Evolutionary conservation across 2,113 vertebrate genomes (phyloP).

Genomic region (Hiodon tergisus): DNA sequence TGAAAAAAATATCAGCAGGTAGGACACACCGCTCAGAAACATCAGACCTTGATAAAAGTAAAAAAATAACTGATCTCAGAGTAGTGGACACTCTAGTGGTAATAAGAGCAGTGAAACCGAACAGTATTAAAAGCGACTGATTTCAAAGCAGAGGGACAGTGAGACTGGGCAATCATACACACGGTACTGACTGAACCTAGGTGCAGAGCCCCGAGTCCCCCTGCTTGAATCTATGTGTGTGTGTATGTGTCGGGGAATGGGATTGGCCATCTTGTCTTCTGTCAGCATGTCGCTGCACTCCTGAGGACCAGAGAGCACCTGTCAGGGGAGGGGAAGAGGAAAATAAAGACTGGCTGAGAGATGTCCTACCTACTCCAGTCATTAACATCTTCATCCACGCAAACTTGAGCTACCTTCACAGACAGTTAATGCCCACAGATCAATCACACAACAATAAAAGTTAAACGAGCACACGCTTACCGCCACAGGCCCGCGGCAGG

Average conservation of each 20-base stretch:
- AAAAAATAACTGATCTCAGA: neutral
- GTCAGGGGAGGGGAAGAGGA: neutral
- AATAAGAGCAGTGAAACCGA: conserved; percentile 16
- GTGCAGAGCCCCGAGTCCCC: neutral
- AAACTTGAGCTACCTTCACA: too few relatives aligned
- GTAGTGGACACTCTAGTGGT: conserved; percentile 9
- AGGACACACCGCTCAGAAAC: neutral
- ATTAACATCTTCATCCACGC: too few relatives aligned
- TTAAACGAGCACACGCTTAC: neutral
- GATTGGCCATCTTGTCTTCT: neutral
- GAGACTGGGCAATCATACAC: neutral
- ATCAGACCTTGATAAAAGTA: neutral
- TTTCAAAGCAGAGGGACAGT: neutral
- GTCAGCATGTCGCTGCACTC: neutral
- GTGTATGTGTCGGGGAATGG: neutral
- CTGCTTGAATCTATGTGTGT: neutral
- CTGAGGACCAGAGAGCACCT: neutral
- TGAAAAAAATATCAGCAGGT: conserved; percentile 7
- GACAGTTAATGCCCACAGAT: too few relatives aligned
- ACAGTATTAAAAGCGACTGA: conserved; percentile 7
- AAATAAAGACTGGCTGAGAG: too few relatives aligned
- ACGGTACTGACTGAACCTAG: too few relatives aligned
- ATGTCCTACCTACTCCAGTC: too few relatives aligned
- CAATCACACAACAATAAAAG: too few relatives aligned
- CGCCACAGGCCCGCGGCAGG: conserved; percentile 16